Base-by-base conservation (phyloP, 2,888 invertebrate species). In the Meteorus colon region DNA sequence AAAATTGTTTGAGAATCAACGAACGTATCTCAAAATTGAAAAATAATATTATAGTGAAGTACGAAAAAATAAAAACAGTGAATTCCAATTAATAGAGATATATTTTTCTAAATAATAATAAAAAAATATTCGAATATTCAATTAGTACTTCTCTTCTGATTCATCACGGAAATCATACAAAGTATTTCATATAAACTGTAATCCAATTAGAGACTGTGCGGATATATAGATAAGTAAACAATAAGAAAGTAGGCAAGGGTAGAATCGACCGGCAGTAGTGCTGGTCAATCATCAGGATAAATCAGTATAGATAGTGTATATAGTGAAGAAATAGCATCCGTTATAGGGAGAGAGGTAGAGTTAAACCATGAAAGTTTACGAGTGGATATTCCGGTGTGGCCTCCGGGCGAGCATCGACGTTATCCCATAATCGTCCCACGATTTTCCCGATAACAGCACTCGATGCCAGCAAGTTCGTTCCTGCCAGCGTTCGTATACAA, bases 381-480 rank as follows among this genome's bases (percentile, higher is more conserved):
- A 71, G 71, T 60, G 60, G 59, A 41, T 34, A 24, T 55, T 68
- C 37, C 41, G 27, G 37, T 8, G 27, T 66, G 19, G 66, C 41
- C 41, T 19, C 34, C 19, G 55, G 48, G 55, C n/a, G 51, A 68
- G n/a, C 34, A 69, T 69, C 34, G 69, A 69, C 34, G 48, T 69
- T 69, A 69, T 69, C 69, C 69, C 31, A 69, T 69, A 69, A 69
- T 69, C 69, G 51, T 31, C 59, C 55, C n/a, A 31, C 31, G 59
- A 69, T 69, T 69, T 41, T 65, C 37, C 12, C 69, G 69, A 70
- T 70, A 70, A 70, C 69, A 70, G 37, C 59, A 59, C 37, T 34
- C 37, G 24, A 70, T 51, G 59, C 59, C 34, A 31, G 55, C 69
- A 70, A 70, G 59, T 70, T 37, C 69, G 27, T 70, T 51, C 24